phyloP scores from a whole-genome alignment of 2,113 vertebrate genomes.

The Oreotrochilus melanogaster region DNA sequence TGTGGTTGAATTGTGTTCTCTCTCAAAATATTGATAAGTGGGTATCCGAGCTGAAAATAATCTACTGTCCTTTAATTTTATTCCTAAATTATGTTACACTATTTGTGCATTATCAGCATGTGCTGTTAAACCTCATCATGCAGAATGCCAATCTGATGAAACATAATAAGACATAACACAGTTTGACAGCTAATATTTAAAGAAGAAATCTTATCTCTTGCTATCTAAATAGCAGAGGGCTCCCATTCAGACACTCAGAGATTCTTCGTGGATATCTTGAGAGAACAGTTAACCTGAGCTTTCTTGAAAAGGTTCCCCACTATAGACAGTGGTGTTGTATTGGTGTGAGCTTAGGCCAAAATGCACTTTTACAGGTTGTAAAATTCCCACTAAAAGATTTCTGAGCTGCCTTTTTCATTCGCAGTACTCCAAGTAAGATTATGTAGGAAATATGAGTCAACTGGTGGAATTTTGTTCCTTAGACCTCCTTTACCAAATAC shows the following conservation, averaged over 20 bases:
- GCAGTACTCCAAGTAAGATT: not conserved
- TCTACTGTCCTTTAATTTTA: slow-evolving; percentile 30
- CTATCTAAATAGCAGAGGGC: slow-evolving; percentile 46
- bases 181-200: slow-evolving; percentile 54
- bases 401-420: not conserved
- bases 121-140: slow-evolving; percentile 48
- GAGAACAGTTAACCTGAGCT: slow-evolving; percentile 17
- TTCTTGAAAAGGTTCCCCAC: not conserved
- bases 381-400: not conserved
- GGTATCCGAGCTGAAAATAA: slow-evolving; percentile 35
- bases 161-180: slow-evolving; percentile 53
- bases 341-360: not conserved
- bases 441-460: not conserved
- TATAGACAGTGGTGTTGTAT: not conserved
- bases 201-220: slow-evolving; percentile 53
- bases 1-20: slow-evolving; percentile 29
- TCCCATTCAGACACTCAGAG: slow-evolving; percentile 48
- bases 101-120: slow-evolving; percentile 10
- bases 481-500: not conserved
- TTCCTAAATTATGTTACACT: slow-evolving; percentile 38
- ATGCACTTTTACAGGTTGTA: not conserved
- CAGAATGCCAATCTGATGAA: slow-evolving; percentile 56
- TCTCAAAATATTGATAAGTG: slow-evolving; percentile 23
- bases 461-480: not conserved
- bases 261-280: slow-evolving; percentile 32